Base-by-base conservation (phyloP, 2,888 invertebrate species). In the Biston betularia region DNA sequence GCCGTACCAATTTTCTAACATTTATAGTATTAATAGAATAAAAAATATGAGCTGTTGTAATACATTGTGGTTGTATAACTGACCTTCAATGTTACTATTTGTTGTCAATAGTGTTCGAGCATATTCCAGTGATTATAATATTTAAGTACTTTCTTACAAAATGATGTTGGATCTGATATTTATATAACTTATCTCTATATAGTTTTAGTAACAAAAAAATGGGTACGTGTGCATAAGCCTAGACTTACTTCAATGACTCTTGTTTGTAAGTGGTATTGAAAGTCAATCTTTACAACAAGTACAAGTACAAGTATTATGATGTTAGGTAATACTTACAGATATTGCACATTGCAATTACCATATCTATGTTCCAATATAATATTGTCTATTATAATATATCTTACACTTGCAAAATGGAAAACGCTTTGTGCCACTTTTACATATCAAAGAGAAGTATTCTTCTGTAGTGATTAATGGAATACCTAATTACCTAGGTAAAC, bases 261-360 rank as follows among this genome's bases (percentile, higher is more conserved):
- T 55, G 34, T 49, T 56, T 52, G n/a, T 57, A 57, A 38, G 52
- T 63, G 49, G 35, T 63, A 15, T 63, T 57, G 57, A 46, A 45
- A 50, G 24, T 33, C 0, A 40, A 52, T 40, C 52, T 57, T 57
- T 63, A 57, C 52, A 45, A 46, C n/a, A n/a, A n/a, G n/a, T n/a
- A n/a, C n/a, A 63, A 46, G 12, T 40, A 46, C 24, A 24, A 12
- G 15, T 56, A 50, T 35, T 12, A n/a, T 9, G 6, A 35, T 6
- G 35, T 12, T 48, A 11, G 5, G 35, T 52, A 63, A 40, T 33
- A 15, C 6, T 11, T n/a, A 12, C 10, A n/a, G 24, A 46, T 1
- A 15, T 50, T 38, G 52, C 50, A 24, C 52, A 56, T 57, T 63
- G 52, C 14, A 50, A 57, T 57, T 63, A 52, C n/a, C 46, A 50